Conservation (phyloP, 2,113 vertebrate species). For the Acanthisitta chloris region DNA sequence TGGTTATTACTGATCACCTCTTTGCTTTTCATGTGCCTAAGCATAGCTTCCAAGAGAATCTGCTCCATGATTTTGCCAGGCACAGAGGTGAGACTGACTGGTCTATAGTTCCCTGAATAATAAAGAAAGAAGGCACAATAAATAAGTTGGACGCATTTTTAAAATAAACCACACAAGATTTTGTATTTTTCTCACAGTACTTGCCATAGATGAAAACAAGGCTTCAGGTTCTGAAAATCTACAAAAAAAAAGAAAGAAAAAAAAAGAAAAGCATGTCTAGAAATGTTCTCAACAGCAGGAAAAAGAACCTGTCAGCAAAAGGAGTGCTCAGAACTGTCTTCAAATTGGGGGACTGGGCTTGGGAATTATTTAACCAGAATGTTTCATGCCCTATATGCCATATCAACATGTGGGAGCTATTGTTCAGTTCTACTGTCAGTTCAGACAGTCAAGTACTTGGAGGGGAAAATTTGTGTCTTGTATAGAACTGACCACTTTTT, state of each 20-base stretch:
- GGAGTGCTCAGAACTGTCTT: background rate
- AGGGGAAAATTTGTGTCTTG: background rate
- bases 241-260: no score
- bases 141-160: background rate
- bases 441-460: background rate
- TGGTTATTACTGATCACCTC: no score
- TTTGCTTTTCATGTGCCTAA: no score
- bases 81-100: no score
- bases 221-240: background rate
- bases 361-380: background rate
- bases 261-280: background rate
- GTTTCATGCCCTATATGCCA: background rate
- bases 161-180: background rate
- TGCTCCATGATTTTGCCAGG: no score
- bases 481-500: background rate
- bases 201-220: background rate
- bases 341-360: fast-evolving
- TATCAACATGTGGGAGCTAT: background rate
- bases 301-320: background rate
- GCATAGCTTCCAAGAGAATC: no score
- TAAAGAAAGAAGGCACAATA: background rate
- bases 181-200: background rate
- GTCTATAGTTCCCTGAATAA: no score
- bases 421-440: background rate
- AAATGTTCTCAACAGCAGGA: background rate